phyloP scores from a whole-genome alignment of 1,140 invertebrate species.

The Hylaeus volcanicus region DNA sequence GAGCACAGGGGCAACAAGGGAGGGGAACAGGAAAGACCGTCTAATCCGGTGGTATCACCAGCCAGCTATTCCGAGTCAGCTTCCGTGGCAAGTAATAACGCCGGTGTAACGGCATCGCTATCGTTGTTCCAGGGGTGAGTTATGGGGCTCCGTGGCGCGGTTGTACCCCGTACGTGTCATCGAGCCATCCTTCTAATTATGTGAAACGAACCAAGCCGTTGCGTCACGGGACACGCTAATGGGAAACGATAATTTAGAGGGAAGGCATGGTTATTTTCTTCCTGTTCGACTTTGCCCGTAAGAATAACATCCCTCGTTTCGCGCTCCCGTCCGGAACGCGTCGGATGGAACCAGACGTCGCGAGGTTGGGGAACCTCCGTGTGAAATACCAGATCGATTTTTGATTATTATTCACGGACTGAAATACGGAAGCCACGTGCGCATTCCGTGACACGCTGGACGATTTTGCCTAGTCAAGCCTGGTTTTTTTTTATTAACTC shows the following conservation, averaged over 20 bases:
- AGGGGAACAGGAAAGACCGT: constrained; percentile 33
- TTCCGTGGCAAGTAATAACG: constrained; percentile 49
- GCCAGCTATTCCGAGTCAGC: constrained; percentile 42
- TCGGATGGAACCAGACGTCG: too few species aligned
- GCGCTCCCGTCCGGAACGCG: too few species aligned
- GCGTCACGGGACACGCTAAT: constrained; percentile 29
- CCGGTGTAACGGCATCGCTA: constrained; percentile 43
- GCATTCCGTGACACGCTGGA: too few species aligned
- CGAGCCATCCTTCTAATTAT: constrained; percentile 48
- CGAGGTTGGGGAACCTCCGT: too few species aligned
- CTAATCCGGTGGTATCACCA: constrained; percentile 47
- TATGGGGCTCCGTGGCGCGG: constrained; percentile 38
- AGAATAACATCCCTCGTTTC: not conserved
- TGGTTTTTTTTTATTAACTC: too few species aligned
- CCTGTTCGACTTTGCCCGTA: not conserved
- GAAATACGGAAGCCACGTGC: too few species aligned
- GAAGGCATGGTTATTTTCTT: constrained; percentile 23
- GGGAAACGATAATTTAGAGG: constrained; percentile 44
- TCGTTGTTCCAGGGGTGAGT: constrained; percentile 35
- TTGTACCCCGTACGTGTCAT: constrained; percentile 43
- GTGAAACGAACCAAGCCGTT: constrained; percentile 45
- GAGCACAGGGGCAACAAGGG: constrained; percentile 14
- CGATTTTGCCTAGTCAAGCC: too few species aligned
- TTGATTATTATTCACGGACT: not conserved
- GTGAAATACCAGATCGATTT: not conserved